phyloP scores from a whole-genome alignment of 2,888 invertebrate species.

The Nephrotoma guestfalica region DNA sequence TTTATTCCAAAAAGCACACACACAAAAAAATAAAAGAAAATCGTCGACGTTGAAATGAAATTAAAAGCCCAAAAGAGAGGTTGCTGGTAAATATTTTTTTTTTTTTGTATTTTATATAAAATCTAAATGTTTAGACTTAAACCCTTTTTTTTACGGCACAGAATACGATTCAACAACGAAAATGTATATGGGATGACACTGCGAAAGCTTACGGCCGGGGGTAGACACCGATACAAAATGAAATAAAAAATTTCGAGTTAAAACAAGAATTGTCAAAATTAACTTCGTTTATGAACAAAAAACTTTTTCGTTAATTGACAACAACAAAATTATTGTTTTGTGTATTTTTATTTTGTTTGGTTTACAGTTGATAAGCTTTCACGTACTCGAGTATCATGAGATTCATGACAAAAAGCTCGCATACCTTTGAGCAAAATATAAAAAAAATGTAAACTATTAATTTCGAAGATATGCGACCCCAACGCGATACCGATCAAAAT shows the following conservation, averaged over 20 bases:
- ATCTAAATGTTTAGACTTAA: not conserved
- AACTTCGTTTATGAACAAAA: not conserved
- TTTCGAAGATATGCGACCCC: no score
- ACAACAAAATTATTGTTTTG: not conserved
- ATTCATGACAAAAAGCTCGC: not conserved
- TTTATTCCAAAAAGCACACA: not conserved
- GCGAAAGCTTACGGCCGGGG: not conserved
- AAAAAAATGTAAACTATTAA: no score
- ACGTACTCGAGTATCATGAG: not conserved
- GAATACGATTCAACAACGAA: not conserved
- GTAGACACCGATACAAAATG: not conserved
- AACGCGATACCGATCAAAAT: no score
- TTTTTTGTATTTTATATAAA: not conserved
- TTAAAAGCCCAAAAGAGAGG: not conserved
- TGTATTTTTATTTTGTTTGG: not conserved
- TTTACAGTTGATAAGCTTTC: not conserved
- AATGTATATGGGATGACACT: not conserved
- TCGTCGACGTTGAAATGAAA: not conserved
- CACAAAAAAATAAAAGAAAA: not conserved
- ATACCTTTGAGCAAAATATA: not conserved
- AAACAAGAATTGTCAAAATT: not conserved
- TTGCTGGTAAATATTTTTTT: not conserved
- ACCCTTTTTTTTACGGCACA: not conserved
- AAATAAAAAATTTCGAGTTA: not conserved
- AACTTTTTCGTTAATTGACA: not conserved